Base-by-base conservation (phyloP, 2,113 vertebrate species). In the Anarhynchus alexandrinus region DNA sequence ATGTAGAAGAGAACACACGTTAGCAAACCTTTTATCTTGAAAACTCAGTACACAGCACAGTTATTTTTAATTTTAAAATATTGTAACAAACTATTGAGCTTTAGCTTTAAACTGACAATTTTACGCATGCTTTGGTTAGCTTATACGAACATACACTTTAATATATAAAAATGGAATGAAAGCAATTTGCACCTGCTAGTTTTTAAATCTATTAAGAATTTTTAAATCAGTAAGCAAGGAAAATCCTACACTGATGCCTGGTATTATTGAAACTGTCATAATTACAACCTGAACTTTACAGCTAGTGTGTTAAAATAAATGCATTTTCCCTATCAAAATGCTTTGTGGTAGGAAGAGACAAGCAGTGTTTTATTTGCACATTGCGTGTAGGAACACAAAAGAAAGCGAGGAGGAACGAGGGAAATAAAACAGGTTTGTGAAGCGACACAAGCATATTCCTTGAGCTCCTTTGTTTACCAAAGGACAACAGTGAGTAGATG, bases 381-480 rank as follows among this genome's bases (percentile, higher is more conserved):
- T 77, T 83, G 36, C 38, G 45, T 4, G 47, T 5, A 74, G 57
- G 34, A 81, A 64, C 13, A 82, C 45, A 81, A 65, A 90, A 54
- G 49, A 78, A 83, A 67, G 20, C 2, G 2, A 36, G 40, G 54
- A 85, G 36, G 51, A 92, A 57, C 15, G 70, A 86, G 38, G 71
- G 57, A 81, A 93, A 82, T 26, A 86, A 30, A 84, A 54, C 14
- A 76, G 84, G 40, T 36, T 89, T 61, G 74, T 36, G 61, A 76
- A 96, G 45, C 78, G 90, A 69, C 54, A 89, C n/a, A 23, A 85
- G 47, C 54, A 34, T 3, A n/a, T 43, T 89, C 66, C 70, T 51
- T 30, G 64, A 94, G 88, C 67, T 88, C 47, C 88, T 93, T 86
- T 92, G 82, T 93, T 95, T 84, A 93, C 47, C 30, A n/a, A 80